Evolutionary conservation across 2,797 vertebrate genomes (phyloP), one percentile per base, ranked within the genome.

Genomic region (Pogoniulus pusillus): DNA sequence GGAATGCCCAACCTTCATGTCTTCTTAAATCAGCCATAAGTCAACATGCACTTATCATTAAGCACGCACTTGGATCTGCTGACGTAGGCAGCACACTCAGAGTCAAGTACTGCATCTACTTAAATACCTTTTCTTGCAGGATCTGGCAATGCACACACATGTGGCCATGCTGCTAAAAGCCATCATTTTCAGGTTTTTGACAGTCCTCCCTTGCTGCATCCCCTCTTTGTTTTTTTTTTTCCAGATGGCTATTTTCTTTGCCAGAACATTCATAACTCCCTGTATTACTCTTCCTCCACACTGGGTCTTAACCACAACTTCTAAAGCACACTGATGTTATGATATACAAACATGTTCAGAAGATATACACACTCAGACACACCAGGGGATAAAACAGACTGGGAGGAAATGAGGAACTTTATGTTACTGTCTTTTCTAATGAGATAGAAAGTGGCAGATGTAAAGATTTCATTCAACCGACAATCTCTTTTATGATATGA

Each of bases 401-500:
- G 77, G 59, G 58, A 95, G 82, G 78, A 94, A 85, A 87, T 9
- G 47, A 96, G 87, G 54, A 78, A 83, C 83, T 95, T 91, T 87
- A 86, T 77, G 59, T 91, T 92, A 92, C 82, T 86, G 82, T 91
- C 86, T 96, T 91, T 95, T 91, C 92, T 93, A 95, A 93, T 88
- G 94, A 96, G 91, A 96, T 41, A 94, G 54, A 91, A 96, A 95
- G 91, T 85, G 89, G 74, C 85, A 96, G 92, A 95, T 77, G 72
- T 87, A 94, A 96, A 96, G 89, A 92, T 96, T 95, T 92, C 93
- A 96, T 94, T 96, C 94, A 90, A 89, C 79, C 5, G n/a, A 91
- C 93, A 94, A 94, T 93, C 81, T 82, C 93, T 95, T 96, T 97
- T 95, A 94, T 83, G 85, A 96, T 85, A 96, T 79, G 89, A 96